A percentile compares a stretch with the other conserved stretches of the same genome.
phyloP scores from a whole-genome alignment of 2,888 invertebrate species.

The Watsonalla binaria region DNA sequence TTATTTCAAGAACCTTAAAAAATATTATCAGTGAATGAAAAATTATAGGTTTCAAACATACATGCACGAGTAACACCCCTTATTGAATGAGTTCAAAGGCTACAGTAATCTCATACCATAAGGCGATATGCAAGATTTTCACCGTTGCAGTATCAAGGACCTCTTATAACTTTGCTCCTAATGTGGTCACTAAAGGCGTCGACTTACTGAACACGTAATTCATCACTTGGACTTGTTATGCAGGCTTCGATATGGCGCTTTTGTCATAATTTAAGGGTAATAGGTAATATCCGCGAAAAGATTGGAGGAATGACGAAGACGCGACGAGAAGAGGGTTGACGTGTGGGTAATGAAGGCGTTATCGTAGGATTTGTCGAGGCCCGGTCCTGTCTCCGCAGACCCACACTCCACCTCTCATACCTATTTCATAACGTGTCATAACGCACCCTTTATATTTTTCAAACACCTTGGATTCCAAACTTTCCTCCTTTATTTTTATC shows the following conservation, averaged over 20 bases:
- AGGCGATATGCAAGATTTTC: neutral
- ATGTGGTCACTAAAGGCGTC: neutral
- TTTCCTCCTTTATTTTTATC: neutral
- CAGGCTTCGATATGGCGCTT: conserved; percentile 53
- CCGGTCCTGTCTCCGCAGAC: conserved; percentile 18
- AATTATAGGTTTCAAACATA: no score
- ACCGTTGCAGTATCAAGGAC: neutral
- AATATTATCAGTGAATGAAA: no score
- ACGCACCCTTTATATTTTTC: conserved; percentile 34
- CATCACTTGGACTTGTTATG: conserved; percentile 61
- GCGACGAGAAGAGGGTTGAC: conserved; percentile 70
- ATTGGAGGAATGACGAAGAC: conserved; percentile 67
- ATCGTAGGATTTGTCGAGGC: conserved; percentile 56
- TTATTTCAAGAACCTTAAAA: no score
- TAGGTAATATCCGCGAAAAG: conserved; percentile 75
- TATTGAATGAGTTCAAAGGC: no score
- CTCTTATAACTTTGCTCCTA: neutral
- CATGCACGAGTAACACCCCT: no score
- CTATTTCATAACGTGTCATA: conserved; percentile 50
- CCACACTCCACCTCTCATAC: conserved; percentile 31
- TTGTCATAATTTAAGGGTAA: conserved; percentile 72
- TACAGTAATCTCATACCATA: no score
- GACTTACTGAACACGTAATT: conserved; percentile 48
- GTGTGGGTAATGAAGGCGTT: conserved; percentile 70
- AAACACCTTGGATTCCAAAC: conserved; percentile 17